Conservation (phyloP, 2,113 vertebrate species). For the Meles meles region DNA sequence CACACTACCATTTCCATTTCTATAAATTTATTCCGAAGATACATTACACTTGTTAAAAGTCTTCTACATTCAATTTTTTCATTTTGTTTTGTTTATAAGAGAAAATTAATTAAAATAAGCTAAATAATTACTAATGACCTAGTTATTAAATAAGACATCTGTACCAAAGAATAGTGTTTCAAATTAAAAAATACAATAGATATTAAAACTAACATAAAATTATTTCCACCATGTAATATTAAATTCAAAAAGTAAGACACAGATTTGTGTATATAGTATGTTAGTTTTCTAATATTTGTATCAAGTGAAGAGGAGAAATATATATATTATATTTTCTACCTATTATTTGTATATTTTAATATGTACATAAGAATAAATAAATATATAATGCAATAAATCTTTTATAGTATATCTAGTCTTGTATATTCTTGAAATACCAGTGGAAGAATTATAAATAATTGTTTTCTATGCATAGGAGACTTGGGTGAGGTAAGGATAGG, state of each 20-base stretch:
- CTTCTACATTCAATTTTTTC: not conserved
- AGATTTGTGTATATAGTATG: not conserved
- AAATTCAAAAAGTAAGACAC: not conserved
- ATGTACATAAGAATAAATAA: not conserved
- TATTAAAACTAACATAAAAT: not conserved
- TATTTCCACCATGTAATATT: not conserved
- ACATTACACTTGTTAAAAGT: not conserved
- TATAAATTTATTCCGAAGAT: not conserved
- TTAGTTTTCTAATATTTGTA: not conserved
- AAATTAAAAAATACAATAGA: not conserved
- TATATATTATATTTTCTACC: not conserved
- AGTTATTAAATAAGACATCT: not conserved
- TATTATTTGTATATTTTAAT: not conserved
- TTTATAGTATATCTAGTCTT: not conserved
- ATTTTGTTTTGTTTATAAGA: not conserved
- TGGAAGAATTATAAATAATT: not conserved
- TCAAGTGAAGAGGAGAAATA: not conserved
- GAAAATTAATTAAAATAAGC: not conserved
- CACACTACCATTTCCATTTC: not conserved
- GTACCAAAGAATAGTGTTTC: not conserved
- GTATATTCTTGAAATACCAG: not conserved
- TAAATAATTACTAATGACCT: not conserved
- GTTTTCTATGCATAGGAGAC: not conserved
- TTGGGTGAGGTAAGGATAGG: not conserved
- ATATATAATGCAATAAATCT: not conserved